Conservation (phyloP, 2,113 vertebrate genomes). For the Pelmatolapia mariae region DNA sequence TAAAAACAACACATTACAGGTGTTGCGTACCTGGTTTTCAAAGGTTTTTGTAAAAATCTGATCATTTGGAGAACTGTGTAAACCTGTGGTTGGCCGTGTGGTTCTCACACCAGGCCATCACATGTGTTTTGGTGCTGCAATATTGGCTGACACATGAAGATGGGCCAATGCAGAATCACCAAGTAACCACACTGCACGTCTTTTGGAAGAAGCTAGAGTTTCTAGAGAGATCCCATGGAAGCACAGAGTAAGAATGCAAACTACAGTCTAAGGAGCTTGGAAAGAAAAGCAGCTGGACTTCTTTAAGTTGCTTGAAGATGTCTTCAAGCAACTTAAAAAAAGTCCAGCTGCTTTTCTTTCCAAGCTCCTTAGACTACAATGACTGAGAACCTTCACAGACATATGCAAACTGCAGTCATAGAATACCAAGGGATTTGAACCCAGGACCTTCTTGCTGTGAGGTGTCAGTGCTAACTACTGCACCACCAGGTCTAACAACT, state of each 20-base stretch:
- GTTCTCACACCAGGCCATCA: neutral
- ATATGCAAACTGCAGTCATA: neutral
- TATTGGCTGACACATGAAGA: neutral
- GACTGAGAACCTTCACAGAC: neutral
- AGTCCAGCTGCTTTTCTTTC: neutral
- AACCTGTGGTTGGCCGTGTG: neutral
- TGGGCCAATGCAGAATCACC: neutral
- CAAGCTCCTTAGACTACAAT: fast-evolving
- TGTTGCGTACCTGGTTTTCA: neutral
- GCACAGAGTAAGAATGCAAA: neutral
- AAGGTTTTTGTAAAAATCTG: neutral
- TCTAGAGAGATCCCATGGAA: neutral
- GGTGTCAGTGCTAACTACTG: neutral
- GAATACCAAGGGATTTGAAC: neutral
- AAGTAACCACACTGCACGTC: neutral
- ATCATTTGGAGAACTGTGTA: neutral
- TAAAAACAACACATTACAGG: neutral
- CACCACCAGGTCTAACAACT: neutral
- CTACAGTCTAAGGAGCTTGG: neutral
- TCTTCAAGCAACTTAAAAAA: neutral
- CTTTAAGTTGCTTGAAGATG: neutral
- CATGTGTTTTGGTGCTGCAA: neutral
- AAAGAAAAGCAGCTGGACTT: neutral
- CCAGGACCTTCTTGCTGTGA: neutral
- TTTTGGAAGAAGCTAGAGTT: neutral